phyloP scores from a whole-genome alignment of 2,113 vertebrate genomes.

The Addax nasomaculatus region DNA sequence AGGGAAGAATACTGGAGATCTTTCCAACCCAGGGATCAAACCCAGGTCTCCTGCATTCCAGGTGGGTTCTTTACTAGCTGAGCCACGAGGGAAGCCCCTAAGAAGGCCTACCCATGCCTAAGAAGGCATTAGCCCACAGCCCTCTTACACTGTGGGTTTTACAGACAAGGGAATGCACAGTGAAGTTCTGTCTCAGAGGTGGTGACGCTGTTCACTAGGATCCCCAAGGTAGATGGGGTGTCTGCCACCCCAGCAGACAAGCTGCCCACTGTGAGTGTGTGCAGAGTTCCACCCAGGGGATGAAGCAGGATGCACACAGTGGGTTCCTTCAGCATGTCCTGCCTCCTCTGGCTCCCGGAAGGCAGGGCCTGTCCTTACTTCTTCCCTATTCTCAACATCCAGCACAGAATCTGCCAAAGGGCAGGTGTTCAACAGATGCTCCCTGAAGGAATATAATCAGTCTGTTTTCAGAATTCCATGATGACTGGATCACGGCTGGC shows the following conservation, averaged over 20 bases:
- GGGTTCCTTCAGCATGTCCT: not conserved
- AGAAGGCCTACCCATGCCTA: not conserved
- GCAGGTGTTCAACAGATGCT: not conserved
- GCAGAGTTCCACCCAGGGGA: not conserved
- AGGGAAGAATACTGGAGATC: not conserved
- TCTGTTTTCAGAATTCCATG: conserved; percentile 16
- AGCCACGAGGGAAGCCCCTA: not conserved
- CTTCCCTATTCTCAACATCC: not conserved
- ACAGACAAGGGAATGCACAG: not conserved
- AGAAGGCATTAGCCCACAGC: not conserved
- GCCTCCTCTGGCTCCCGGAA: not conserved
- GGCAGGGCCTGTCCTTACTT: not conserved
- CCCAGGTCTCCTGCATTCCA: not conserved
- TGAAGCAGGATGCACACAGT: not conserved
- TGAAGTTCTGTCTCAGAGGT: not conserved
- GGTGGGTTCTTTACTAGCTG: not conserved
- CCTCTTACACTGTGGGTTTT: not conserved
- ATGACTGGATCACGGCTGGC: not conserved
- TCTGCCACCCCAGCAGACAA: not conserved
- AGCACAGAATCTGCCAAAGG: not conserved
- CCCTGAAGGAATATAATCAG: not conserved
- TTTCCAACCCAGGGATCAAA: not conserved
- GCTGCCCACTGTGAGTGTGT: not conserved
- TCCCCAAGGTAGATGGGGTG: not conserved
- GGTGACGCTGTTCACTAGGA: not conserved